A percentile compares a stretch with the other conserved stretches of the same genome.
Conservation (phyloP, 2,113 vertebrate species). For the Globicephala melas region DNA sequence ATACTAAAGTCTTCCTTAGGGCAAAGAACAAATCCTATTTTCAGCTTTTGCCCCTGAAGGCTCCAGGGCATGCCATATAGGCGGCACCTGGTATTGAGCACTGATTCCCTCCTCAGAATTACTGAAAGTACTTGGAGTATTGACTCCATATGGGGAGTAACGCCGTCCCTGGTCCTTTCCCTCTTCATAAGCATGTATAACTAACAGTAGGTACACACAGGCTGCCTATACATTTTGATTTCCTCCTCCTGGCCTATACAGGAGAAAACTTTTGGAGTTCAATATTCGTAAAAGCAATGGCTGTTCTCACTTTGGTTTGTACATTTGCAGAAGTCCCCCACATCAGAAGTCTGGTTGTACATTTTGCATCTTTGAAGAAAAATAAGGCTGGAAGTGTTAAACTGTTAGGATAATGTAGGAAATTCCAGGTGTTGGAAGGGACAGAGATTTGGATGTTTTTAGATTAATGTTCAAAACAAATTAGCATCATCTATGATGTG, state of each 20-base stretch:
- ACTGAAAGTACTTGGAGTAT: accelerated
- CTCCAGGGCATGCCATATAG: accelerated
- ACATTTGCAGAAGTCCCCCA: neutral
- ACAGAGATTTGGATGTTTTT: neutral
- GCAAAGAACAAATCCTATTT: neutral
- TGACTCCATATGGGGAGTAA: accelerated
- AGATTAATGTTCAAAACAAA: neutral
- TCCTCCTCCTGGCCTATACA: neutral
- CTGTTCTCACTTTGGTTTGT: neutral
- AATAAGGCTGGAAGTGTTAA: neutral
- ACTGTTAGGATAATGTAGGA: neutral
- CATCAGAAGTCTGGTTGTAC: neutral
- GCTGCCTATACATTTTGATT: accelerated
- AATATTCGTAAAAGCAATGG: neutral
- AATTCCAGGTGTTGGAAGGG: neutral
- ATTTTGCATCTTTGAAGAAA: neutral
- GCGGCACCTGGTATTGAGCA: no score
- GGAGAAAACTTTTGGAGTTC: neutral
- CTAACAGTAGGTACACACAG: no score
- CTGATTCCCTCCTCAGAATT: neutral
- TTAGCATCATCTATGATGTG: neutral
- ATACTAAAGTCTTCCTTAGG: neutral
- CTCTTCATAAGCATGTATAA: no score
- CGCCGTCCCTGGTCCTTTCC: no score
- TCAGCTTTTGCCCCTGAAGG: neutral